A percentile compares a stretch with the other conserved stretches of the same genome.
These are phyloP conservation scores for Phalacrocorax brasilianus DNA, from an alignment of 2,113 vertebrate genomes.

Conservation along the genomic window DNA sequence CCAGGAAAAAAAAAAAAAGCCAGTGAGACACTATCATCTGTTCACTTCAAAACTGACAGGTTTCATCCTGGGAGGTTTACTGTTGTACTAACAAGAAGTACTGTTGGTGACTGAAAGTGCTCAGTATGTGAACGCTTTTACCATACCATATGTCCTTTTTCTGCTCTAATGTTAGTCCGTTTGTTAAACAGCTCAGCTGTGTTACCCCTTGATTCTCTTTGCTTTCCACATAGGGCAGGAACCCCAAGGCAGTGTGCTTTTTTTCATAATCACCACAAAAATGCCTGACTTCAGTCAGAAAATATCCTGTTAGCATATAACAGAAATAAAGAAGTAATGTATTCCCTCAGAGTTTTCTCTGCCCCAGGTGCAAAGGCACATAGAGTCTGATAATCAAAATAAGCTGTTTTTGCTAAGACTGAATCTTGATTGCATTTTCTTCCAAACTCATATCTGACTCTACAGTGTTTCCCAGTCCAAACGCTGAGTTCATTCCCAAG, in stretches of 20 bases:
- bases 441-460: accelerated
- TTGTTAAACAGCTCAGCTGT: neutral
- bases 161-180: neutral
- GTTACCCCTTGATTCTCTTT: neutral
- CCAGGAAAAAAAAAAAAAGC: neutral
- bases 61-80: neutral
- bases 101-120: neutral
- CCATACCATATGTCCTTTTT: neutral
- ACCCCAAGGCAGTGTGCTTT: neutral
- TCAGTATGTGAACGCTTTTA: neutral
- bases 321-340: neutral
- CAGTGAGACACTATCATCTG: neutral
- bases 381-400: neutral
- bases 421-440: neutral
- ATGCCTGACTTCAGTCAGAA: neutral
- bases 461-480: accelerated
- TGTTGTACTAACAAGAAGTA: neutral
- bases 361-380: neutral
- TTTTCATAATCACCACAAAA: neutral
- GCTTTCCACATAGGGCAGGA: neutral
- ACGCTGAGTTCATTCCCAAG: neutral
- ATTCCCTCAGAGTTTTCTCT: neutral
- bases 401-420: neutral
- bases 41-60: neutral
- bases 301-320: neutral